Evolutionary conservation across 2,113 vertebrate species (phyloP).

Genomic region (Gavia stellata): DNA sequence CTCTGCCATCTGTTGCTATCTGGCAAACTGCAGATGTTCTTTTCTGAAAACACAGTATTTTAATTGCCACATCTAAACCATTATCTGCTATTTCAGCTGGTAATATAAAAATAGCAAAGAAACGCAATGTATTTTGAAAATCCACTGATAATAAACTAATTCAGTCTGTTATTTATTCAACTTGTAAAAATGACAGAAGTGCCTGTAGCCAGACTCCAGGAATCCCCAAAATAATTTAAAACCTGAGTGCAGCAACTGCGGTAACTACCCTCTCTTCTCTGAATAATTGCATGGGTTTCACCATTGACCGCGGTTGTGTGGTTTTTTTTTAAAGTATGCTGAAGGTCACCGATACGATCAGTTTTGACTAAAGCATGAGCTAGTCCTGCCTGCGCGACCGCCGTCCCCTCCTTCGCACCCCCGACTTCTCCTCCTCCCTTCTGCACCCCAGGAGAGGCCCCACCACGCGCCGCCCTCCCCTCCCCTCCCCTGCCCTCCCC

Average conservation of each 20-base stretch:
- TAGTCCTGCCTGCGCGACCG: accelerated
- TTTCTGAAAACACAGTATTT: neutral
- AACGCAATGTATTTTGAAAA: neutral
- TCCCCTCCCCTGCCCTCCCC: too few relatives aligned
- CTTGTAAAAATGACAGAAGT: accelerated
- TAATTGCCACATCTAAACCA: neutral
- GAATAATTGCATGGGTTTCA: neutral
- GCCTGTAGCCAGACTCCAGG: too few relatives aligned
- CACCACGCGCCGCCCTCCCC: too few relatives aligned
- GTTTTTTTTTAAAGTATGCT: neutral
- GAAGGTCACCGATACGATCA: neutral
- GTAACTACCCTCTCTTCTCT: neutral
- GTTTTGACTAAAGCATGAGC: neutral
- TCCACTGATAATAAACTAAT: neutral
- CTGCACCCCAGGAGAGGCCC: neutral
- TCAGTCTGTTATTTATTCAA: neutral
- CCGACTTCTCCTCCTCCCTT: neutral
- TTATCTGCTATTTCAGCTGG: neutral
- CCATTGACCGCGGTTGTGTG: accelerated
- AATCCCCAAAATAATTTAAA: neutral
- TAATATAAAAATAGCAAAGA: neutral
- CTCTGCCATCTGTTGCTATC: neutral
- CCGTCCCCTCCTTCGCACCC: too few relatives aligned
- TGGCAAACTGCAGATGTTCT: neutral
- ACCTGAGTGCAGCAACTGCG: neutral